These are phyloP conservation scores for Denticeps clupeoides DNA, from an alignment of 2,797 vertebrate species.

Conservation along the genomic window DNA sequence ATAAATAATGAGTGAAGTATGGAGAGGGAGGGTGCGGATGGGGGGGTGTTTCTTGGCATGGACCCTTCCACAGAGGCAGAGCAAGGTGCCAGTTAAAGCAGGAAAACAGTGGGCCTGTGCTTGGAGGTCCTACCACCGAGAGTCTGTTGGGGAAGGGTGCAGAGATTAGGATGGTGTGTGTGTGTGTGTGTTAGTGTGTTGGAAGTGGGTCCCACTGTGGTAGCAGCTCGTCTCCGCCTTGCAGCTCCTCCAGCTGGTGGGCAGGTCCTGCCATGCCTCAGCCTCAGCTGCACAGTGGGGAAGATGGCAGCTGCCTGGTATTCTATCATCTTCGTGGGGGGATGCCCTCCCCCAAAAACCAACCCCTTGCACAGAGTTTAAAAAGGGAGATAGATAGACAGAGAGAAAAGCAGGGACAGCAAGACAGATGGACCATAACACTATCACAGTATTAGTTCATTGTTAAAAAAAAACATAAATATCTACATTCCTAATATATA, in stretches of 20 bases:
- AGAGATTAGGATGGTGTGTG: constrained; percentile 10
- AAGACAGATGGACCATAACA: neutral
- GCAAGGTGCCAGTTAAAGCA: constrained; percentile 53
- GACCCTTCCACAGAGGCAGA: constrained; percentile 36
- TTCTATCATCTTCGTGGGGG: constrained; percentile 6
- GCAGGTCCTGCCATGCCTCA: constrained; percentile 5
- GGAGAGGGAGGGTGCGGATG: constrained; percentile 31
- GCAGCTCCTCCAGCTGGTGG: constrained; percentile 39
- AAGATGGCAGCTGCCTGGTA: neutral
- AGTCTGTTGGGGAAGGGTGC: constrained; percentile 2
- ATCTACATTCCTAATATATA: too few relatives aligned
- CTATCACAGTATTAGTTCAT: too few relatives aligned
- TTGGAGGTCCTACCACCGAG: constrained; percentile 26
- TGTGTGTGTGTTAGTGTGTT: neutral
- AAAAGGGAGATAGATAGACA: constrained; percentile 3
- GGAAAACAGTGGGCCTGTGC: constrained; percentile 48
- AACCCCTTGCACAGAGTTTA: constrained; percentile 5
- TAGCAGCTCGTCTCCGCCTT: constrained; percentile 21
- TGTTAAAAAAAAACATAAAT: too few relatives aligned
- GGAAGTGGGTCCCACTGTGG: constrained; percentile 3
- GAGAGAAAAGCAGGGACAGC: neutral
- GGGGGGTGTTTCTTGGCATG: constrained; percentile 41
- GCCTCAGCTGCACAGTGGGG: neutral
- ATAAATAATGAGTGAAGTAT: constrained; percentile 62
- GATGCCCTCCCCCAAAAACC: constrained; percentile 13